Base-by-base conservation (phyloP, 2,888 invertebrate species). In the Bunonema sp. region DNA sequence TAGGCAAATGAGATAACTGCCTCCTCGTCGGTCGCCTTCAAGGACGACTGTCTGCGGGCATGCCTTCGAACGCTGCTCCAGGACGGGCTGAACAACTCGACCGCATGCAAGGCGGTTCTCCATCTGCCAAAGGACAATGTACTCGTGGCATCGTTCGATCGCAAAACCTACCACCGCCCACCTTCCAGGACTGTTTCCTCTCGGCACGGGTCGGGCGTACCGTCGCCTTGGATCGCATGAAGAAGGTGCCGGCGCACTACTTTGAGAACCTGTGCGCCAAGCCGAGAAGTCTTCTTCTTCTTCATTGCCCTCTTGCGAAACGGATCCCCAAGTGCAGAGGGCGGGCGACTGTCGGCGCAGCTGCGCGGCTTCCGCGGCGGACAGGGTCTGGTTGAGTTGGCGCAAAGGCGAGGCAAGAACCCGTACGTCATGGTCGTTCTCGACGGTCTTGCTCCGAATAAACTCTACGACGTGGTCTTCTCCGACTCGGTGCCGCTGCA, bases 191-290 rank as follows among this genome's bases (percentile, higher is more conserved):
- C 32, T 45, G 45, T 19, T 34, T 45, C 19, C 33, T 45, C 23
- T 34, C 45, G 5, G n/a, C n/a, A n/a, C n/a, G n/a, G n/a, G n/a
- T n/a, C n/a, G n/a, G n/a, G n/a, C n/a, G n/a, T n/a, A 37, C 45
- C 10, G 35, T 35, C 15, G 35, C n/a, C 10, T 24, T 24, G 10
- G 26, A 26, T 28, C 24, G 35, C 35, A n/a, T 28, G 16, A 35
- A 35, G 26, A 35, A 26, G 18, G 35, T 35, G n/a, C 35, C 23
- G 3, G 21, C 30, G 23, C 24, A 45, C 37, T 45, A 44, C 34
- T 45, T 39, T 26, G 45, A 45, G 31, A 45, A 45, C 37, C 26
- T 38, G 20, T 45, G 45, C 30, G 45, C 42, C 3, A 33, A 36
- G 20, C 15, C 26, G 24, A n/a, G n/a, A n/a, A n/a, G n/a, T n/a